A percentile compares a stretch with the other conserved stretches of the same genome.
Conservation (phyloP, 2,888 invertebrate genomes). For the Melanophora roralis region DNA sequence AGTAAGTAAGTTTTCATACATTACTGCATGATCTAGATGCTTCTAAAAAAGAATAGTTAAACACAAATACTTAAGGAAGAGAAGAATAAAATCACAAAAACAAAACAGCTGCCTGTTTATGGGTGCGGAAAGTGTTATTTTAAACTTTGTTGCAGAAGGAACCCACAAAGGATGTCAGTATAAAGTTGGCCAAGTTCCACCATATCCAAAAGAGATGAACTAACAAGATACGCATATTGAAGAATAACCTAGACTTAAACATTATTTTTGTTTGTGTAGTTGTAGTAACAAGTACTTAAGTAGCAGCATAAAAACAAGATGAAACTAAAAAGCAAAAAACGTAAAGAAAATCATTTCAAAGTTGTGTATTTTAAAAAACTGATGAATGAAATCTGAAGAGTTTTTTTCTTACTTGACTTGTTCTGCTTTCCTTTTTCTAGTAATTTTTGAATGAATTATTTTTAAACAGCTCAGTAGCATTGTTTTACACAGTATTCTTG, state of each 20-base stretch:
- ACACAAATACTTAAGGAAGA: background rate
- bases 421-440: constrained; percentile 1
- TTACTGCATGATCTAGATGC: constrained; percentile 16
- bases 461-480: background rate
- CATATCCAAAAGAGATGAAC: constrained; percentile 56
- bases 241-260: constrained; percentile 1
- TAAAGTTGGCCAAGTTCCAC: constrained; percentile 37
- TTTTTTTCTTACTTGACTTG: background rate
- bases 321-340: background rate
- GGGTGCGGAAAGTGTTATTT: constrained; percentile 57
- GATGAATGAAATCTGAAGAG: constrained; percentile 61
- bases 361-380: constrained; percentile 49
- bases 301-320: constrained; percentile 2
- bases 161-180: constrained; percentile 50
- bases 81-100: background rate
- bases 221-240: constrained; percentile 59
- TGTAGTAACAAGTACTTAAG: background rate
- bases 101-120: constrained; percentile 59
- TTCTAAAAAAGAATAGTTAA: constrained; percentile 1
- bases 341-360: background rate
- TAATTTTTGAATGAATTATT: constrained; percentile 55
- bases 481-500: too few relatives aligned
- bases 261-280: background rate
- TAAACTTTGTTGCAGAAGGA: constrained; percentile 44
- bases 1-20: background rate